Conservation (phyloP, 1,140 invertebrate genomes). For the Triops longicaudatus region DNA sequence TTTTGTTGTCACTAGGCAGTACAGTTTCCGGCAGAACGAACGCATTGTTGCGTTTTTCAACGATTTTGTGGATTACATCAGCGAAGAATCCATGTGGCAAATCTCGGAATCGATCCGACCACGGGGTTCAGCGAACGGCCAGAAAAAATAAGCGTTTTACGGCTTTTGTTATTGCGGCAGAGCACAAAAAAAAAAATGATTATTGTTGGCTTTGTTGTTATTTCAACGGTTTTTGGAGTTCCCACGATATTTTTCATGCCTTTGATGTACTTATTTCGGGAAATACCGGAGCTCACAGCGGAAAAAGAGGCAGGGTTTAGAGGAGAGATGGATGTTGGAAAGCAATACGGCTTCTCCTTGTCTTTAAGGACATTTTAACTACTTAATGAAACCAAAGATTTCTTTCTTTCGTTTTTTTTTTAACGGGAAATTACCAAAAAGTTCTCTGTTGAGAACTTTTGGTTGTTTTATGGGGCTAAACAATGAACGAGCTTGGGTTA, state of each 20-base stretch:
- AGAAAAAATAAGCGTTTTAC: constrained; percentile 23
- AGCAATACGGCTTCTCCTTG: background rate
- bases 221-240: background rate
- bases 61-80: constrained; percentile 89
- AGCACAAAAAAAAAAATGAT: background rate
- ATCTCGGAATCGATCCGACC: constrained; percentile 94
- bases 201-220: background rate
- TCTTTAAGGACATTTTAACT: background rate
- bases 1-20: constrained; percentile 50
- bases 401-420: background rate
- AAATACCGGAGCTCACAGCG: too few species aligned
- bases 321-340: background rate
- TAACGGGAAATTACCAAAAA: background rate
- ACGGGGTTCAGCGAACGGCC: constrained; percentile 46
- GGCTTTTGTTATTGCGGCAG: too few species aligned
- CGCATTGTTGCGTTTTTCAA: constrained; percentile 91
- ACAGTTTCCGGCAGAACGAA: constrained; percentile 83
- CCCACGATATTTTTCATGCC: background rate
- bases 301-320: background rate
- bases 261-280: background rate
- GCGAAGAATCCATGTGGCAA: constrained; percentile 96
- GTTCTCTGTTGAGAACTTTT: background rate
- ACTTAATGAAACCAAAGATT: constrained; percentile 15
- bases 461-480: too few species aligned
- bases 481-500: too few species aligned